Evolutionary conservation across 2,888 invertebrate genomes (phyloP), one percentile per base, ranked within the genome.

Genomic region (Drosophila vallismaia): DNA sequence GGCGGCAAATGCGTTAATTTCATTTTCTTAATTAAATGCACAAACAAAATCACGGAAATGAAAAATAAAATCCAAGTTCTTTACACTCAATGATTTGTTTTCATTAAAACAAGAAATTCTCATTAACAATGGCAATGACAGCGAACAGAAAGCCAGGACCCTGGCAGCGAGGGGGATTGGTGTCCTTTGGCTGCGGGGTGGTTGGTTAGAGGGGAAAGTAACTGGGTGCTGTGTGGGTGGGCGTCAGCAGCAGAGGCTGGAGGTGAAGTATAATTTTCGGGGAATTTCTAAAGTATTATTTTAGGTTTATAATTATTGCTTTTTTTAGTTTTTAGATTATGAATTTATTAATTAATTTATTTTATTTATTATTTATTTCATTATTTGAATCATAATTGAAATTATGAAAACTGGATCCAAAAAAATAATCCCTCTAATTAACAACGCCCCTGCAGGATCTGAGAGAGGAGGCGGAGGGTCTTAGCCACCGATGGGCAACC

Each of bases 41-140:
- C 88, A 90, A 88, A 88, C 82, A 83, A 87, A 86, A 88, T 88
- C 89, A 82, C 89, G 86, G 88, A 88, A 88, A 88, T 88, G 89
- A 87, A 89, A 89, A 89, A 88, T 88, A 88, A 86, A 86, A 88
- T 88, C 89, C 86, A 79, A 85, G 83, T 86, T 85, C 85, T 89
- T 89, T 89, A 89, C 89, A 90, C 89, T 90, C 90, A 88, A 89
- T 89, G 90, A 89, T 89, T 89, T 90, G 89, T 89, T 90, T 89
- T 89, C 89, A 90, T 89, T 87, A 89, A 88, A 86, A 90, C 90
- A 89, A 89, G 90, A 89, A 90, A 89, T 89, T 89, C 89, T 89
- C 90, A 89, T 89, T 89, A 90, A 89, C 90, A 88, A 88, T 88
- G 82, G 82, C 82, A 89, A 88, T 88, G 88, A 85, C 84, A 85